Evolutionary conservation across 2,888 invertebrate genomes (phyloP), one percentile per base, ranked within the genome.

Genomic region (Epistrophe eligans): DNA sequence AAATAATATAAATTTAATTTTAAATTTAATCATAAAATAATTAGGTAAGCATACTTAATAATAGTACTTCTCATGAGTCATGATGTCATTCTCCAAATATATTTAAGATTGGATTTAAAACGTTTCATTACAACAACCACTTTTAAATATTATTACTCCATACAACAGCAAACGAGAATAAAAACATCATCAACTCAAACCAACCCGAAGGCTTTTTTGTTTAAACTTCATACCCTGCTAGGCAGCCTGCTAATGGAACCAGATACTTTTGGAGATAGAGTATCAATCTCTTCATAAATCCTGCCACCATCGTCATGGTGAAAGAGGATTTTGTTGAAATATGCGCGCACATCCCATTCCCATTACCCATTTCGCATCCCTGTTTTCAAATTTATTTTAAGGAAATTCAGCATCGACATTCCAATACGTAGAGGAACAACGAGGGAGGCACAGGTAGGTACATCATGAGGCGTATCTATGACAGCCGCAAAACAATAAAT

Each of bases 401-500:
- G 58, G 11, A 58, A 58, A 58, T 38, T 35, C 40, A 19, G 19
- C 24, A 19, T 40, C 17, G 13, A 40, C 8, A 40, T 60, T 40
- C 15, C n/a, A n/a, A 11, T 24, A 38, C 40, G 9, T 57, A 11
- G 13, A 40, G 40, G 13, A 40, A 60, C 38, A 40, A 28, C 13
- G 4, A 17, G 4, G 19, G 13, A 5, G 19, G 15, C 13, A 60
- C 40, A 60, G 60, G 60, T 60, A 60, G 11, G 15, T 40, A 66
- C 43, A 58, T 9, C 55, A n/a, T 84, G 58, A 80, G 77, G 73
- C 79, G 89, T 89, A 89, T 88, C 89, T 89, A 89, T 89, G 89
- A 89, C 89, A 89, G 88, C 89, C 89, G 77, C 89, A 89, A 55
- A 89, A 89, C 89, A 89, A 89, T 89, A 83, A 82, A 80, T 84